These are phyloP conservation scores for Psammodynastes pulverulentus DNA, from an alignment of 2,113 vertebrate species.

Conservation along the genomic window DNA sequence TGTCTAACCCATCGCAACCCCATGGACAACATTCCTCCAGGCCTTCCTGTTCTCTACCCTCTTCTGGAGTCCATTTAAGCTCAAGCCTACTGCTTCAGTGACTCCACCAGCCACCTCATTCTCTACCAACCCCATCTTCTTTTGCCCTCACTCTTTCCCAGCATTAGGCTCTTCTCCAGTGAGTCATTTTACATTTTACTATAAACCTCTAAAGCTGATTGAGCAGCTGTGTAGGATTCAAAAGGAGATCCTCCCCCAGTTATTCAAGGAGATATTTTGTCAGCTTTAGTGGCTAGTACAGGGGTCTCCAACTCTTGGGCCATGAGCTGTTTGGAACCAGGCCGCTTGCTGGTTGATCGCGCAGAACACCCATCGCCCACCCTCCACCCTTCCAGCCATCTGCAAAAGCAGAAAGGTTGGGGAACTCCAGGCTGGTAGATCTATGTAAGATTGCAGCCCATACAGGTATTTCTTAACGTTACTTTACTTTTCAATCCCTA, in stretches of 20 bases:
- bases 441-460: neutral
- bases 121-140: no score
- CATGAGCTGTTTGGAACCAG: neutral
- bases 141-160: no score
- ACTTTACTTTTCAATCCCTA: neutral
- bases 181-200: no score
- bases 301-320: neutral
- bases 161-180: no score
- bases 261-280: neutral
- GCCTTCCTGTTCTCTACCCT: no score
- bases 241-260: neutral
- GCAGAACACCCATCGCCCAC: rapidly evolving
- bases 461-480: neutral
- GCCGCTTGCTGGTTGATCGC: neutral
- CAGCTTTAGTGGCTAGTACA: neutral
- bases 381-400: no score
- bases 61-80: no score
- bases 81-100: no score
- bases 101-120: no score
- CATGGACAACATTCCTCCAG: no score
- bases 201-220: neutral
- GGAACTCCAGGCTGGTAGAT: neutral
- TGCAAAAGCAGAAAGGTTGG: neutral
- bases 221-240: neutral
- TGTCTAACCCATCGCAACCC: no score